Base-by-base conservation (phyloP, 2,888 invertebrate genomes). In the Kryphioiulus occultus region DNA sequence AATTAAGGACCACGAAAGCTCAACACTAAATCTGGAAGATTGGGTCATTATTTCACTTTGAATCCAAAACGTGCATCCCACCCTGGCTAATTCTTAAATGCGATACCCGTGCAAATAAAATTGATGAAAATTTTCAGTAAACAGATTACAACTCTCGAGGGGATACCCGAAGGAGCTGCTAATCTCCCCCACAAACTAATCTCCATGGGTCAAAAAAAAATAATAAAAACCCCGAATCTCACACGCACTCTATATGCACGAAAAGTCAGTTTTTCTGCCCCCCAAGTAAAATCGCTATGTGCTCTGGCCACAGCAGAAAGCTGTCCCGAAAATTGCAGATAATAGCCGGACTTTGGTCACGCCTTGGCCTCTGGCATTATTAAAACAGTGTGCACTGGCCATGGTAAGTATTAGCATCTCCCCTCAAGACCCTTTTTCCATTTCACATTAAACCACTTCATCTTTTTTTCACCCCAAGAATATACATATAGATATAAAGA, bases 281-380 rank as follows among this genome's bases (percentile, higher is more conserved):
- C 39, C 84, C n/a, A 85, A 42, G 44, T 85, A 42, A 85, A 42
- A 85, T 85, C 39, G 42, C 85, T 39, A 26, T 26, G 26, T 17
- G 85, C 30, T 1, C 12, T 10, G 68, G 78, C 78, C 22, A 35
- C 84, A 12, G 32, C 32, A 84, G 84, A 35, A 35, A 84, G 35
- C 84, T 35, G 42, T 85, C 85, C 85, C 17, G 44, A 87, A 82
- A 78, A 87, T 87, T 68, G 78, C 32, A 87, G 87, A 78, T 87
- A 87, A 87, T 87, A 82, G 82, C 78, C 44, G 15, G 78, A 30
- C 59, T 32, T 78, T 22, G 35, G 35, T 44, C 82, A 87, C 87
- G 87, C 87, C 87, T 82, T 87, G 82, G 87, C 87, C 87, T 35
- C 35, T 87, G 87, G 87, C 87, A 85, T 39, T 85, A 85, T 44